phyloP scores from a whole-genome alignment of 1,140 invertebrate genomes.

The Sarcophaga bullata region DNA sequence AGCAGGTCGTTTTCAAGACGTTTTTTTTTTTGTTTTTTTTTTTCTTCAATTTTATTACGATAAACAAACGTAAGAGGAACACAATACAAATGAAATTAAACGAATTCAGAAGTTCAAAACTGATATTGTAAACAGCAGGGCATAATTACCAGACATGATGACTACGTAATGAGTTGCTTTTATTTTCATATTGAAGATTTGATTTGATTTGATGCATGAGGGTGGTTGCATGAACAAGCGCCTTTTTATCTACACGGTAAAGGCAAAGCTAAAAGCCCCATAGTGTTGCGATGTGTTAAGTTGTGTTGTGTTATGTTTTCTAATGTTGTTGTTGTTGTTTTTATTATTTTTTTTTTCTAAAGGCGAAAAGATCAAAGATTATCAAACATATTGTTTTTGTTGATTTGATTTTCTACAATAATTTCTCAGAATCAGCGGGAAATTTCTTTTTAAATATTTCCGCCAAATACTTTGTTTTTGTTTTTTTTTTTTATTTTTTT shows the following conservation, averaged over 20 bases:
- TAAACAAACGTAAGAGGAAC: neutral
- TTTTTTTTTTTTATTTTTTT: neutral
- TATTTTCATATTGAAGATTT: neutral
- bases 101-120: too few species aligned
- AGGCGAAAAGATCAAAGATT: neutral
- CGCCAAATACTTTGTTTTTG: conserved; percentile 8
- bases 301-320: neutral
- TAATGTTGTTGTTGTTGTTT: neutral
- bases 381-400: neutral
- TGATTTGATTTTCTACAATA: neutral
- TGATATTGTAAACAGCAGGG: neutral
- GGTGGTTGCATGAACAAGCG: neutral
- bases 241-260: too few species aligned
- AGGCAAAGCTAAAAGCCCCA: too few species aligned
- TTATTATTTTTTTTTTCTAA: neutral
- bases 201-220: neutral
- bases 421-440: conserved; percentile 5
- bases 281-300: too few species aligned
- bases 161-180: conserved; percentile 21
- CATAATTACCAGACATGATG: conserved; percentile 2
- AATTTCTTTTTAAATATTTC: conserved; percentile 12
- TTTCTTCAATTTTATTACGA: neutral
- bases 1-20: neutral
- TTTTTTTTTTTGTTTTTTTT: neutral
- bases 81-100: too few species aligned